Percentiles rank a stretch among this genome's conserved stretches.
These are phyloP conservation scores for Iphiclides podalirius DNA, from an alignment of 2,888 invertebrate genomes.

Conservation along the genomic window DNA sequence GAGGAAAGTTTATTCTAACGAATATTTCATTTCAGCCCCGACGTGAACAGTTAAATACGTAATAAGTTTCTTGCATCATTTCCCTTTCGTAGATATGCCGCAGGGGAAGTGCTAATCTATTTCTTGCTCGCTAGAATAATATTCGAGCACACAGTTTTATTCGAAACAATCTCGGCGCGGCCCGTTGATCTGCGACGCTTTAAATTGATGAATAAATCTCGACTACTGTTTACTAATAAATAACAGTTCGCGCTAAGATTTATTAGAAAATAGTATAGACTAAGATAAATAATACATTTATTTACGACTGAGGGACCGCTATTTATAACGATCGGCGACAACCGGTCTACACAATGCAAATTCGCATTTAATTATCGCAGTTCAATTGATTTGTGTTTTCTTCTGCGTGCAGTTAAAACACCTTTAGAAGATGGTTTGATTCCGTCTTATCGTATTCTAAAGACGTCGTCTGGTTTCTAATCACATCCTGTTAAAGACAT, in stretches of 20 bases:
- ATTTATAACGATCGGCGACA: constrained; percentile 53
- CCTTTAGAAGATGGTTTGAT: too few species aligned
- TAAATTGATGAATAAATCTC: background rate
- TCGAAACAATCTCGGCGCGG: background rate
- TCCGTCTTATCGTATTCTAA: too few species aligned
- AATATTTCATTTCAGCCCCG: constrained; percentile 51
- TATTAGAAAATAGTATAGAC: constrained; percentile 51
- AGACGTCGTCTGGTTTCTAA: too few species aligned
- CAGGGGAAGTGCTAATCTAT: background rate
- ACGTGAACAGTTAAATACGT: constrained; percentile 51
- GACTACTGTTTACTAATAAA: constrained; percentile 7
- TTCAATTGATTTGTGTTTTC: constrained; percentile 36
- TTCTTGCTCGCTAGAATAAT: too few species aligned
- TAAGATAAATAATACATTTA: constrained; percentile 55
- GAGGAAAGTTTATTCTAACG: constrained; percentile 48
- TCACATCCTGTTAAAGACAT: too few species aligned
- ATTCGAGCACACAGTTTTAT: background rate
- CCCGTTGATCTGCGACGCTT: background rate
- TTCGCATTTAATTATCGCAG: constrained; percentile 50
- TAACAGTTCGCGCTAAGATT: constrained; percentile 38
- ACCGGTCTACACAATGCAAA: constrained; percentile 56
- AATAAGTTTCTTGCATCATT: constrained; percentile 49
- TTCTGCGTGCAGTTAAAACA: too few species aligned
- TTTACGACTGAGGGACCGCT: constrained; percentile 45
- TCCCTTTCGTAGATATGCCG: constrained; percentile 24